Conservation (phyloP, 2,113 vertebrate genomes). For the Sinosuthora webbiana region DNA sequence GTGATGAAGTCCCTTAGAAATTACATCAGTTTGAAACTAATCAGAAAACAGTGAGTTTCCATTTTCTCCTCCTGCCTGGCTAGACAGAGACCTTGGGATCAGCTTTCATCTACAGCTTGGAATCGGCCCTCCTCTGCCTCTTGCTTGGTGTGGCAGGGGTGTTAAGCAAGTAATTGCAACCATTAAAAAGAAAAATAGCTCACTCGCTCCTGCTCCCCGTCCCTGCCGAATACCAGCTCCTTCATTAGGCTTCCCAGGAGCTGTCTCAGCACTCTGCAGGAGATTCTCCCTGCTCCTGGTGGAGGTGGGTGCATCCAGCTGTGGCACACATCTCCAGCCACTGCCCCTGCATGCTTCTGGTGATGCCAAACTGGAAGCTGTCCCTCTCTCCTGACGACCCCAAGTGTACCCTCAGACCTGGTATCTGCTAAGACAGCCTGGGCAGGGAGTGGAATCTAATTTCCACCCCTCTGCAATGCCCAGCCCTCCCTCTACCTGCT, state of each 20-base stretch:
- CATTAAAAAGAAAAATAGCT: conserved; percentile 33
- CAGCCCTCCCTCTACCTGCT: not conserved
- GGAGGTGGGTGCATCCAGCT: not conserved
- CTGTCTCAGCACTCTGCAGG: not conserved
- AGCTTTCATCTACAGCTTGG: conserved; percentile 16
- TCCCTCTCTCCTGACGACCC: not conserved
- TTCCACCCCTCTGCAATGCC: not conserved
- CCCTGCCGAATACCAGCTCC: not conserved
- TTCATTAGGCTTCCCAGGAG: not conserved
- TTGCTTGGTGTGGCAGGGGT: not conserved
- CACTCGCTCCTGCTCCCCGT: not conserved
- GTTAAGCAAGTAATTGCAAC: conserved; percentile 32
- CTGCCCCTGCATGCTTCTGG: not conserved
- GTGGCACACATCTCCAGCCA: not conserved
- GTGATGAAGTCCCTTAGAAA: conserved; percentile 32
- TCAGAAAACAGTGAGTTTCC: conserved; percentile 30
- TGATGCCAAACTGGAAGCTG: not conserved
- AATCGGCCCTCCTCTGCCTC: not conserved
- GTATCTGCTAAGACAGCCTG: not conserved
- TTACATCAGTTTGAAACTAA: conserved; percentile 36
- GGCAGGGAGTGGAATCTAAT: not conserved
- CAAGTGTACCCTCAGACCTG: not conserved
- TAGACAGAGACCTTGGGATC: conserved; percentile 27
- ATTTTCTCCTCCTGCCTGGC: conserved; percentile 32
- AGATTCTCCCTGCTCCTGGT: not conserved